Base-by-base conservation (phyloP, 2,113 vertebrate genomes). In the Daphoenositta chrysoptera region DNA sequence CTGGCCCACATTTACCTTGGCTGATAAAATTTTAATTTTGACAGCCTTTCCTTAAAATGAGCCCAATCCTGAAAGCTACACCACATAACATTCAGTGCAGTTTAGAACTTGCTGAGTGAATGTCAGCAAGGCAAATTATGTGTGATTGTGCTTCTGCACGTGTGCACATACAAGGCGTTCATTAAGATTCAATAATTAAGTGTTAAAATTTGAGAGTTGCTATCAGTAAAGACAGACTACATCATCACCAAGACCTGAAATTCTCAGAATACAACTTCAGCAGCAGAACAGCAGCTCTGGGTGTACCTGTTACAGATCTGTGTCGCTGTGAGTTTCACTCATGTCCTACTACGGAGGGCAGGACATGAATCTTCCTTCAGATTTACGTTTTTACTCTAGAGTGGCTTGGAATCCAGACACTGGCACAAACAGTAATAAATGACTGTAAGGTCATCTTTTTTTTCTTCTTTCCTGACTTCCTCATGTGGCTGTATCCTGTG, bases 351-450 rank as follows among this genome's bases (percentile, higher is more conserved):
- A 85, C 5, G 5, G 18, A 51, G 12, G 6, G 39, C 15, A 84
- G 48, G 8, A 66, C 14, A 26, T 11, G 51, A 75, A 57, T 33
- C 13, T 77, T 63, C 42, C 51, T 84, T 50, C 30, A 20, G 71
- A 96, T 89, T 90, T 95, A 98, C 98, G 94, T 77, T 26, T 96
- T 96, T n/a, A 95, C 83, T 61, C 96, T 82, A 1, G 96, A 81
- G 7, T 97, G 78, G 15, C 56, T 94, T 77, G 97, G 57, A 11
- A 95, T 91, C 22, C 97, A 94, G 95, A 98, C 90, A 40, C 93
- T 98, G 94, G 58, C 96, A 91, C 98, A 83, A 66, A 97, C 6
- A 3, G 98, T 98, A 40, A 96, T 91, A 89, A 98, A 98, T 4
- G 96, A 98, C 22, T 82, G 54, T 14, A 94, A 80, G 11, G 89